Conservation (phyloP, 1,140 invertebrate species). For the Aphidius ervi region DNA sequence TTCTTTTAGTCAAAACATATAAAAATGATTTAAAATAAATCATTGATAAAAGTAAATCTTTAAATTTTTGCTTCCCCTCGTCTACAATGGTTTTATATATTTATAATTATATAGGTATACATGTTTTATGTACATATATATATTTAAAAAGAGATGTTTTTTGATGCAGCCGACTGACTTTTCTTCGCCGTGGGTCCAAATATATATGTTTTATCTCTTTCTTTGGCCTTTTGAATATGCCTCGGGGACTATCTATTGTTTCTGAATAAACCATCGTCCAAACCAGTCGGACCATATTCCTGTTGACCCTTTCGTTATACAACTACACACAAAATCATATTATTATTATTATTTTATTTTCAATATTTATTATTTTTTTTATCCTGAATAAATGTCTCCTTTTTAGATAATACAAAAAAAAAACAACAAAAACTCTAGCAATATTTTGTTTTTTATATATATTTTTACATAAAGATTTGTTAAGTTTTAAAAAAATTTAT, state of each 20-base stretch:
- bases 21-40: too few relatives aligned
- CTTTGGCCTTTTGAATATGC: conserved; percentile 18
- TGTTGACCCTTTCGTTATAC: conserved; percentile 20
- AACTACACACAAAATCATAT: conserved; percentile 27
- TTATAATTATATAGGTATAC: too few relatives aligned
- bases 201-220: too few relatives aligned
- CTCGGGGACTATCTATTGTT: conserved; percentile 39
- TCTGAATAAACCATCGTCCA: conserved; percentile 44
- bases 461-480: neutral
- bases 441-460: neutral
- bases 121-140: too few relatives aligned
- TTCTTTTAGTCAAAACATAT: too few relatives aligned
- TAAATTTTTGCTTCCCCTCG: too few relatives aligned
- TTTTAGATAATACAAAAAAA: too few relatives aligned
- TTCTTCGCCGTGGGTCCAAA: conserved; percentile 36
- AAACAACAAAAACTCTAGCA: too few relatives aligned
- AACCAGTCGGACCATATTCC: conserved; percentile 16
- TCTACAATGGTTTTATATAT: too few relatives aligned
- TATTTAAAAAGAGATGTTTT: conserved; percentile 16
- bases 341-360: neutral
- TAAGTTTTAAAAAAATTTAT: conserved; percentile 1
- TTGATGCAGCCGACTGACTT: conserved; percentile 40
- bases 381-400: neutral
- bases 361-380: neutral
- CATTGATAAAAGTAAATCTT: too few relatives aligned